These are phyloP conservation scores for Tetrax tetrax DNA, from an alignment of 2,113 vertebrate genomes.

Conservation along the genomic window DNA sequence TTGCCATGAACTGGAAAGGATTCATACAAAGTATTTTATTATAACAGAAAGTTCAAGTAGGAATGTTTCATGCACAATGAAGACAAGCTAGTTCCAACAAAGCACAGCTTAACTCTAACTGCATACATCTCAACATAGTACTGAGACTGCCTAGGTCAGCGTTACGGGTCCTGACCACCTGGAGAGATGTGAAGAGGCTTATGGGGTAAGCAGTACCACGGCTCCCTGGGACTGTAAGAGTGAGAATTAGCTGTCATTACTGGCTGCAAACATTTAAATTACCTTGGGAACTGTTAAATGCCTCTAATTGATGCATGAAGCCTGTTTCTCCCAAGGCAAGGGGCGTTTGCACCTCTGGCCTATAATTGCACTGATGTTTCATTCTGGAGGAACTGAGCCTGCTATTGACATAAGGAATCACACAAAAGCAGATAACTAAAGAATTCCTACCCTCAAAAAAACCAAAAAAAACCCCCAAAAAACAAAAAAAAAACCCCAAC, in stretches of 20 bases:
- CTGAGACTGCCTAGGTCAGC: neutral
- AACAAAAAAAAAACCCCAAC: too few species aligned
- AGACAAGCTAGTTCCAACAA: neutral
- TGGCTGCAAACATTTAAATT: conserved; percentile 11
- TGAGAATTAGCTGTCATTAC: neutral
- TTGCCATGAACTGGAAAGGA: neutral
- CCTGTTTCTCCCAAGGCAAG: conserved; percentile 30
- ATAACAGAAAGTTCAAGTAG: neutral
- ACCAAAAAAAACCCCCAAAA: too few species aligned
- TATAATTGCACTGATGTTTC: conserved; percentile 12
- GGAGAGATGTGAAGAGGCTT: neutral
- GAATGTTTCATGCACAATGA: neutral
- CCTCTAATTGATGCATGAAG: conserved; percentile 11
- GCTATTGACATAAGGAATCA: neutral
- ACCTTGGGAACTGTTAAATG: conserved; percentile 12
- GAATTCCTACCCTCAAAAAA: neutral
- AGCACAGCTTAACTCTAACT: neutral
- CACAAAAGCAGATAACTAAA: conserved; percentile 2
- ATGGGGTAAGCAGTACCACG: neutral
- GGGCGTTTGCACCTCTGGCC: conserved; percentile 12
- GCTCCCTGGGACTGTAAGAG: neutral
- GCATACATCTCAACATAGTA: neutral
- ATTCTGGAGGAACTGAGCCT: neutral
- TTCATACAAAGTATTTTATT: neutral
- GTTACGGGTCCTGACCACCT: neutral